phyloP scores from a whole-genome alignment of 2,888 invertebrate species.

The Caenorhabditis sp. region DNA sequence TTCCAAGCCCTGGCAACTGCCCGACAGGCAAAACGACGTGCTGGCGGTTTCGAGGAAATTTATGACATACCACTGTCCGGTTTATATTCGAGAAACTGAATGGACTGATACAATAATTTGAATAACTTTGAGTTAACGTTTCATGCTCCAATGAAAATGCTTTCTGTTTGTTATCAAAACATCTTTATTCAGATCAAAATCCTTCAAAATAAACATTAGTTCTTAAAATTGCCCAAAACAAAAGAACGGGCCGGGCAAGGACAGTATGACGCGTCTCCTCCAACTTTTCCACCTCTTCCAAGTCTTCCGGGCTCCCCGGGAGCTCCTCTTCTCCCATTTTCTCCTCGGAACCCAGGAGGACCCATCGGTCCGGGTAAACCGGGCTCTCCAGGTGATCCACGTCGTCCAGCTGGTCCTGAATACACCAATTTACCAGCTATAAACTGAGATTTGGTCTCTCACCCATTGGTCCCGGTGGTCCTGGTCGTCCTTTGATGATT shows the following conservation, averaged over 20 bases:
- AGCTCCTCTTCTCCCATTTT: constrained; percentile 43
- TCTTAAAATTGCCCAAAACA: constrained; percentile 19
- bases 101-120: not conserved
- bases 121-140: not conserved
- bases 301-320: constrained; percentile 51
- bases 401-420: constrained; percentile 36
- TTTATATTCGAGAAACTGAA: constrained; percentile 20
- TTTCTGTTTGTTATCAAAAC: too few relatives aligned
- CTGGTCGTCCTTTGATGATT: constrained; percentile 29
- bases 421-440: too few relatives aligned
- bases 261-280: constrained; percentile 43
- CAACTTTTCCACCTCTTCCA: constrained; percentile 54
- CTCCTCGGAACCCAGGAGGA: constrained; percentile 51
- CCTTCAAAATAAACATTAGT: too few relatives aligned
- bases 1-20: constrained; percentile 49
- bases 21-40: constrained; percentile 43
- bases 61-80: constrained; percentile 31
- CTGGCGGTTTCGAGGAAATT: constrained; percentile 41
- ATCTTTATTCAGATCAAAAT: too few relatives aligned
- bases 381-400: constrained; percentile 49
- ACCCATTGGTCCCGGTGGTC: constrained; percentile 34
- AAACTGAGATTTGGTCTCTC: not conserved
- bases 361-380: constrained; percentile 58
- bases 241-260: constrained; percentile 45
- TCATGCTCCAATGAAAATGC: constrained; percentile 18